Base-by-base conservation (phyloP, 2,888 invertebrate genomes). In the Nemapogon koenigi region DNA sequence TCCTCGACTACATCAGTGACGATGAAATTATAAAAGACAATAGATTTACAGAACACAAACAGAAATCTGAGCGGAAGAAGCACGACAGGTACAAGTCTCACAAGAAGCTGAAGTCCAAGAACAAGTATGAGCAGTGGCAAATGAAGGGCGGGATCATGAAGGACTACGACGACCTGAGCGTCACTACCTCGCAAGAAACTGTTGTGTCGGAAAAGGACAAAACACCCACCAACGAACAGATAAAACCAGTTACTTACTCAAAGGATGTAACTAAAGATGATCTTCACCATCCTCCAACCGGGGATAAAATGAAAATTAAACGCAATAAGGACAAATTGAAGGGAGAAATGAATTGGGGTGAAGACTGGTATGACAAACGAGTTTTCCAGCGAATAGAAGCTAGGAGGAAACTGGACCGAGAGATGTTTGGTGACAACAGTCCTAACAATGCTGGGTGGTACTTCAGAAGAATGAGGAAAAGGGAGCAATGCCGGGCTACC, bases 61-160 rank as follows among this genome's bases (percentile, higher is more conserved):
- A 49, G 10, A 75, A 65, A 46, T 51, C 56, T 43, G 69, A 67
- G 16, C 61, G 55, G 43, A 73, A 68, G 49, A 76, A 67, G 50
- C 50, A 59, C 37, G 69, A 69, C 35, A 59, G 66, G 26, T 63
- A 62, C 41, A 72, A 71, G 46, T 46, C 52, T 38, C 59, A 66
- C 43, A 75, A 71, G 46, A 78, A 68, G 43, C 71, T 69, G 47
- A 76, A 76, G 44, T 62, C 70, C 36, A 63, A 56, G 43, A 68
- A 71, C 48, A 75, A 72, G 46, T 69, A 73, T 51, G 72, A 73
- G 44, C 66, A 72, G 42, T 76, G 71, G 67, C 71, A 75, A 52
- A 67, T 72, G 60, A 76, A 76, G 46, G 69, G 65, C 17, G 72
- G 69, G 16, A 66, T 68, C 38, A 47, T 71, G 45, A 66, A 66